phyloP scores from a whole-genome alignment of 2,113 vertebrate species.

The Eubucco bourcierii region DNA sequence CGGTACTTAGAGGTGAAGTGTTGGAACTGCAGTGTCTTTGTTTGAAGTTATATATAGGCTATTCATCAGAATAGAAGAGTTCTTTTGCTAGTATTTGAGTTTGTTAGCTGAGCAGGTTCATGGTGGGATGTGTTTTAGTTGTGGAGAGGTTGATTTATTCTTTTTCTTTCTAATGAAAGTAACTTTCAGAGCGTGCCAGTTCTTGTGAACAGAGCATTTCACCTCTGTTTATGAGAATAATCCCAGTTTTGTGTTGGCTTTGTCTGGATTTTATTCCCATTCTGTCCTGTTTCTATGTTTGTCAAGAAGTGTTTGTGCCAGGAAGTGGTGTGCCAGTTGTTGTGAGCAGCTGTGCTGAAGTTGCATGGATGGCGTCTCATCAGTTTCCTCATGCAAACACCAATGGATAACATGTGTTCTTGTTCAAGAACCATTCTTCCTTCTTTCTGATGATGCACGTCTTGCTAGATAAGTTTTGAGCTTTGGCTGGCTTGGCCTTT shows the following conservation, averaged over 20 bases:
- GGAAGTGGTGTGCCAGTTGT: not conserved
- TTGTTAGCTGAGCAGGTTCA: not conserved
- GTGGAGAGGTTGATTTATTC: no score
- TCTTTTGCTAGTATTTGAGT: not conserved
- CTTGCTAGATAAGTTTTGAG: not conserved
- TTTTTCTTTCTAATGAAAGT: not conserved
- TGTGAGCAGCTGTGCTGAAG: not conserved
- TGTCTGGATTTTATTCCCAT: not conserved
- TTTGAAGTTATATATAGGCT: not conserved
- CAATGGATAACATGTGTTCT: not conserved
- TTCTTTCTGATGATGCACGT: fast-evolving
- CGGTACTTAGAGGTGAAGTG: not conserved
- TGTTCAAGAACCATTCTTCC: not conserved
- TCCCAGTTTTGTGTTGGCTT: not conserved
- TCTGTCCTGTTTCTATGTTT: not conserved
- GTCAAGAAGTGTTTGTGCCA: fast-evolving
- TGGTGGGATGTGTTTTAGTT: not conserved
- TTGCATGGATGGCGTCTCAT: not conserved
- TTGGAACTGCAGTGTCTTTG: not conserved
- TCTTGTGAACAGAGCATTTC: not conserved
- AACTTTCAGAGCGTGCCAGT: not conserved
- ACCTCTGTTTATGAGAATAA: not conserved
- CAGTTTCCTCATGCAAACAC: fast-evolving
- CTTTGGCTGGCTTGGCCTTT: not conserved
- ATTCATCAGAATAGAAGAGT: not conserved